Conservation (phyloP, 2,888 invertebrate genomes). For the Drosophila tripunctata region DNA sequence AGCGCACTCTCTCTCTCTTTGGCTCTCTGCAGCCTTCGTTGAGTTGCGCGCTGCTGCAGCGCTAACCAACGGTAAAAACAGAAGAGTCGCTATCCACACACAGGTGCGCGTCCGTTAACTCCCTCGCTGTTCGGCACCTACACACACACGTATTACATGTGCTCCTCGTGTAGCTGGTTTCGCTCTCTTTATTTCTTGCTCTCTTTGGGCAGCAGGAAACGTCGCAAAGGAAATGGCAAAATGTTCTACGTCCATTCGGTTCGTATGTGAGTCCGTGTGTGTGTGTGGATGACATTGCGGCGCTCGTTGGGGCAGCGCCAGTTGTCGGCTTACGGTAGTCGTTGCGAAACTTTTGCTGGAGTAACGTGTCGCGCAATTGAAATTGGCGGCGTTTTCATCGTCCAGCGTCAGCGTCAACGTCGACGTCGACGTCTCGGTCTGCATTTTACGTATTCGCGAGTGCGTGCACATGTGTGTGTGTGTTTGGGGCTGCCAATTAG, state of each 20-base stretch:
- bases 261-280: conserved; percentile 35
- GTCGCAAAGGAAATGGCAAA: conserved; percentile 74
- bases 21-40: conserved; percentile 53
- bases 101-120: conserved; percentile 33
- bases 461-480: conserved; percentile 5
- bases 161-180: conserved; percentile 10
- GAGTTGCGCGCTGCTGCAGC: conserved; percentile 59
- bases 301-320: conserved; percentile 73
- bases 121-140: conserved; percentile 29
- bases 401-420: conserved; percentile 37
- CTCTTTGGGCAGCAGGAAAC: conserved; percentile 64
- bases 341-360: conserved; percentile 84
- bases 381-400: conserved; percentile 73
- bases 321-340: conserved; percentile 80
- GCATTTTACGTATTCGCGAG: conserved; percentile 48
- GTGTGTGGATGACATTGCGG: conserved; percentile 72
- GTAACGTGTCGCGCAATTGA: conserved; percentile 82
- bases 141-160: conserved; percentile 22
- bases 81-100: conserved; percentile 32
- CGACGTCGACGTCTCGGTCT: conserved; percentile 28
- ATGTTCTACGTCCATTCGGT: conserved; percentile 68
- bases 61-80: conserved; percentile 30
- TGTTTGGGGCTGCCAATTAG: conserved; percentile 58
- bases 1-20: too few species aligned
- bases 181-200: conserved; percentile 13